Evolutionary conservation across 2,113 vertebrate genomes (phyloP), one percentile per base, ranked within the genome.

Genomic region (Pipra filicauda): DNA sequence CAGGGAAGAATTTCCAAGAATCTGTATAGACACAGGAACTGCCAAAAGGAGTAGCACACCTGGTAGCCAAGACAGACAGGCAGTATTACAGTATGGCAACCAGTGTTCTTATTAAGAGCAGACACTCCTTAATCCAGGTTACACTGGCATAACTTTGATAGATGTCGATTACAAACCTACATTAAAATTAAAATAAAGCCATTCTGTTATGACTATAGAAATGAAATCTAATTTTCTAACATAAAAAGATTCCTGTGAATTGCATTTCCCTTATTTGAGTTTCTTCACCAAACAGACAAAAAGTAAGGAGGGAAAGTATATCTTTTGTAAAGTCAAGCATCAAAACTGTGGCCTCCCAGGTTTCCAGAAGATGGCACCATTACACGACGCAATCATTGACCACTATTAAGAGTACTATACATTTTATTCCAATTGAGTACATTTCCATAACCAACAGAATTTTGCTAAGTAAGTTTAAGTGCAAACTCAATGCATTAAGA

Each of bases 341-440:
- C 6, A 67, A 64, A 86, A 72, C 7, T 41, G 22, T 35, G 28
- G 28, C 8, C 30, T 35, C 20, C 2, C 16, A 72, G 10, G 3
- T 65, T 72, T 69, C 89, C 91, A 95, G 73, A 37, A 95, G 77
- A 30, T 94, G 91, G 84, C 91, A 89, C 35, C 54, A 92, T 26
- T 41, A 48, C 19, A 59, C 39, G 18, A 64, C 2, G 5, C 12
- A 35, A 71, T 52, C 59, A 79, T 0, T 52, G 24, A 51, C 37
- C 14, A 4, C 17, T n/a, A 48, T 33, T 33, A 61, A 69, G 8
- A 84, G 13, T 30, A 83, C 19, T 27, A 24, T 19, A 35, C 3
- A 39, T 57, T 80, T 88, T 52, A 9, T 64, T 65, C 22, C 35
- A n/a, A 70, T 13, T 44, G 10, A 88, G 23, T 35, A 77, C 8